A percentile compares a stretch with the other conserved stretches of the same genome.
These are phyloP conservation scores for Amphipyra berbera DNA, from an alignment of 2,888 invertebrate species.

Conservation along the genomic window DNA sequence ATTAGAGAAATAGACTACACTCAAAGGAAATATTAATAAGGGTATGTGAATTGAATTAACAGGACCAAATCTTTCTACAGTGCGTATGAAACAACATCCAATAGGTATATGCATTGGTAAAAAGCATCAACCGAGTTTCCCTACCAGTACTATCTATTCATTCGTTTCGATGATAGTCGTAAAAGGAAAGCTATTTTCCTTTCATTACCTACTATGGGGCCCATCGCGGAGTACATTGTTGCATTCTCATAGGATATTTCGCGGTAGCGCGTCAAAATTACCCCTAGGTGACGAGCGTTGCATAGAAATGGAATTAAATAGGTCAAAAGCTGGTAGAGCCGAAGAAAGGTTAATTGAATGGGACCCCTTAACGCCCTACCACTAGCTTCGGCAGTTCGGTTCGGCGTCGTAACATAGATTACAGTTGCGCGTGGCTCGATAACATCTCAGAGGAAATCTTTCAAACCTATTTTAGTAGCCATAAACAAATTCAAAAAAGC, in stretches of 20 bases:
- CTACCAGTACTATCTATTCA: slow-evolving; percentile 31
- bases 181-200: slow-evolving; percentile 34
- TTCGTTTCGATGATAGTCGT: slow-evolving; percentile 25
- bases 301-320: slow-evolving; percentile 76
- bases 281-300: slow-evolving; percentile 57
- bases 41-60: no score
- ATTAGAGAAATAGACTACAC: no score
- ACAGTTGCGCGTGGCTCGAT: slow-evolving; percentile 48
- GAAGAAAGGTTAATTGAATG: slow-evolving; percentile 80
- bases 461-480: slow-evolving; percentile 62
- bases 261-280: slow-evolving; percentile 42
- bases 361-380: slow-evolving; percentile 61
- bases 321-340: slow-evolving; percentile 70
- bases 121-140: slow-evolving; percentile 7
- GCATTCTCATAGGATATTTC: slow-evolving; percentile 32
- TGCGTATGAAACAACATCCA: no score
- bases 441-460: slow-evolving; percentile 29
- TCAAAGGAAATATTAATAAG: no score
- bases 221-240: slow-evolving; percentile 17
- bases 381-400: slow-evolving; percentile 36
- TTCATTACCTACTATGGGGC: slow-evolving; percentile 13
- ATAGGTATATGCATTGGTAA: slow-evolving; percentile 12
- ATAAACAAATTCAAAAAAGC: slow-evolving; percentile 25
- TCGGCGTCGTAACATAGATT: slow-evolving; percentile 62
- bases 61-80: no score